A percentile compares a stretch with the other conserved stretches of the same genome.
Evolutionary conservation across 2,888 invertebrate genomes (phyloP).

Genomic region (Steinernema hermaphroditum): DNA sequence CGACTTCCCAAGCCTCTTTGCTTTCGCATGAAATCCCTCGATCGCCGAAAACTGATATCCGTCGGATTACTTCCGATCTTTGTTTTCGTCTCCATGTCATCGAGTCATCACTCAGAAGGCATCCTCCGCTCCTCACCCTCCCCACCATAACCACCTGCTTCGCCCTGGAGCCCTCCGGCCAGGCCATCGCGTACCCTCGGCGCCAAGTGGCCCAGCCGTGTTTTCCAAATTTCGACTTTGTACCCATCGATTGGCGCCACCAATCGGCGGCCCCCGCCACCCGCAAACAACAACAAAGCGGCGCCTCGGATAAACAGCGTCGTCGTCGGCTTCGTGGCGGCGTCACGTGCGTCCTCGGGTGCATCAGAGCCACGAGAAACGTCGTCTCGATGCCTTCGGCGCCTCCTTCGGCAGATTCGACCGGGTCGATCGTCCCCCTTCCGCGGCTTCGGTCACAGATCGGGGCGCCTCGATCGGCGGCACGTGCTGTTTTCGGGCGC

Average conservation of each 20-base stretch:
- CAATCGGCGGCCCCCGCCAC: neutral
- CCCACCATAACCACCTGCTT: no score
- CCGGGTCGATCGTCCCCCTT: neutral
- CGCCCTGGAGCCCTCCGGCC: no score
- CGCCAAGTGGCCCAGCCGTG: neutral
- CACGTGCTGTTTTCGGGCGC: slow-evolving; percentile 7
- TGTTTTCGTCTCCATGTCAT: no score
- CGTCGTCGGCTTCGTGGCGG: no score
- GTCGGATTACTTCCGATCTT: no score
- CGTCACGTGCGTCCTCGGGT: slow-evolving; percentile 20
- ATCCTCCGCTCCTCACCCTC: no score
- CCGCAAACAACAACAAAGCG: slow-evolving; percentile 30
- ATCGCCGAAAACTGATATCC: no score
- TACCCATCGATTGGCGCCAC: slow-evolving; percentile 23
- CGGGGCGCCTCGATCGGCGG: no score
- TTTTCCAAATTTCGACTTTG: slow-evolving; percentile 27
- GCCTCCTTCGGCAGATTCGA: neutral
- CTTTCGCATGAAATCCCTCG: no score
- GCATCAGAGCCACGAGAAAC: slow-evolving; percentile 6
- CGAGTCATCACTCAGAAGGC: no score
- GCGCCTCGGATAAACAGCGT: neutral
- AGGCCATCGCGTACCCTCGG: no score
- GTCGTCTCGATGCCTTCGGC: neutral
- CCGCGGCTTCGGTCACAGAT: neutral
- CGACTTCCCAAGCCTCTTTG: no score